Conservation (phyloP, 2,113 vertebrate genomes). For the Crypturellus undulatus region DNA sequence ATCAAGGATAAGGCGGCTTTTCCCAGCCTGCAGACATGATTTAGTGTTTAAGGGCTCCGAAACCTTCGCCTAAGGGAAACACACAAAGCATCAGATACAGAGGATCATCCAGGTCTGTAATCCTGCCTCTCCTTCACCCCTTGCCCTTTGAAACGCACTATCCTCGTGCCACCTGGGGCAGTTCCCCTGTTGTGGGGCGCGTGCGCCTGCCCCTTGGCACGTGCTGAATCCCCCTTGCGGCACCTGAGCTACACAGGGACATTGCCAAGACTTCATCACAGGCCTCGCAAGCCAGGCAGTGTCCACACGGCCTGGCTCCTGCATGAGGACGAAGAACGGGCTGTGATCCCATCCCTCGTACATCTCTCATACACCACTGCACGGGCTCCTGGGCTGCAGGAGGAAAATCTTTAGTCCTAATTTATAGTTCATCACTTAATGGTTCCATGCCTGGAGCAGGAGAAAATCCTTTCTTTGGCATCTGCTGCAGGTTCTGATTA, state of each 20-base stretch:
- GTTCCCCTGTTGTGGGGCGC: not conserved
- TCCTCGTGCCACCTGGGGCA: not conserved
- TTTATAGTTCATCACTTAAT: conserved; percentile 44
- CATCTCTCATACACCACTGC: not conserved
- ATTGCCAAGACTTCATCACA: rapidly evolving
- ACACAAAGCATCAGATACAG: not conserved
- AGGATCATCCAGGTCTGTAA: not conserved
- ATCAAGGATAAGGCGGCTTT: not conserved
- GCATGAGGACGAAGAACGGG: not conserved
- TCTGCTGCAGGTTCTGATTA: not conserved
- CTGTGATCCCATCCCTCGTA: not conserved
- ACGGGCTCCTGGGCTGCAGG: not conserved
- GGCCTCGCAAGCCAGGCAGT: too few species aligned
- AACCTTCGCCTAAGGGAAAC: not conserved
- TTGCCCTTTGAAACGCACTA: not conserved
- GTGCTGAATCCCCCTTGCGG: not conserved
- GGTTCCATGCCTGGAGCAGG: not conserved
- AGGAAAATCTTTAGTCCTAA: conserved; percentile 4
- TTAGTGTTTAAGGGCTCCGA: not conserved
- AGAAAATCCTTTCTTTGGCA: not conserved
- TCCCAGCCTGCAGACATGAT: not conserved
- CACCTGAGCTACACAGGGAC: not conserved
- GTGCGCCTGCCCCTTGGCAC: not conserved
- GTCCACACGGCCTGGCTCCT: not conserved
- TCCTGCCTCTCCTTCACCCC: not conserved